Evolutionary conservation across 2,797 vertebrate genomes (phyloP), one percentile per base, ranked within the genome.

Genomic region (Coendou prehensilis): DNA sequence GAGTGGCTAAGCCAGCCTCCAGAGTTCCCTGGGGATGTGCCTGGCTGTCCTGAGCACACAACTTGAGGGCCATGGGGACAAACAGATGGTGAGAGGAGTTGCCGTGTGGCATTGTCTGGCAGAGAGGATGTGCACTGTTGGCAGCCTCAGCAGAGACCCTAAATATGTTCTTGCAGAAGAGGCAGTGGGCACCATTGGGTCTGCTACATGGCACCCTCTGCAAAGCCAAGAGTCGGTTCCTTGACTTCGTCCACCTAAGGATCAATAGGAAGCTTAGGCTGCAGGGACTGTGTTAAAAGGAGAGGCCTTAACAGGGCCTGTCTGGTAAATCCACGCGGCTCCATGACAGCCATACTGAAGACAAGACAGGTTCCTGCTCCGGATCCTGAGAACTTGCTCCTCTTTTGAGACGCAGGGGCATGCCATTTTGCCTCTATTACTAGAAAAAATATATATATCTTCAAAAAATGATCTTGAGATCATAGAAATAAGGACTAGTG

Each of bases 381-480:
- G 30, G 50, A 5, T 67, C 33, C 82, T 54, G 52, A 69, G 75
- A 81, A 33, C 57, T 41, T 9, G 5, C 10, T 64, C 57, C n/a
- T 84, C 2, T 41, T 87, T 54, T 52, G 52, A 92, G 64, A 75
- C 10, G 47, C 6, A 4, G 23, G 41, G 8, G 15, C 85, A 33
- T 2, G 3, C 28, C 8, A 52, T 61, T 30, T 5, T 87, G 73
- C 50, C 17, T 73, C 54, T 37, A 79, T 23, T 15, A 13, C 50
- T 41, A 82, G 93, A 91, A 85, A 57, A 5, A 73, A 79, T 52
- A 84, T 69, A 6, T n/a, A 73, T 23, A 57, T 87, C 67, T 71
- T 97, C 26, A 76, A 64, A 94, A 76, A 41, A 17, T 78, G 13
- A 59, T 37, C 64, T 83, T 63, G 14, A 28, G n/a, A 13, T 76